Evolutionary conservation across 2,888 invertebrate genomes (phyloP).

Genomic region (Trichopria drosophilae): DNA sequence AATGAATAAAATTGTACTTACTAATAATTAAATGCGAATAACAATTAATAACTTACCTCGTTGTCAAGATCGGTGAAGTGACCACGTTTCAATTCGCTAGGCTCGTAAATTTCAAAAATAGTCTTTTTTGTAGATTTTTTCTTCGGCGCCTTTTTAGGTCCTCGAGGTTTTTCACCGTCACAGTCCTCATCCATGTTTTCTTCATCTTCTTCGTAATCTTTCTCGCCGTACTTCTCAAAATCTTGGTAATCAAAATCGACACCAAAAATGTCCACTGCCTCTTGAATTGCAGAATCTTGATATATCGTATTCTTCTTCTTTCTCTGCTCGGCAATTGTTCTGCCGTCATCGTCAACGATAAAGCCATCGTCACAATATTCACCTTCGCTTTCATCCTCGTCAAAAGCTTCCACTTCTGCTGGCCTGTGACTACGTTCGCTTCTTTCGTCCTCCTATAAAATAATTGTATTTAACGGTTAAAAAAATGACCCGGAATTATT

Average conservation of each 20-base stretch:
- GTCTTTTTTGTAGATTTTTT: slow-evolving; percentile 82
- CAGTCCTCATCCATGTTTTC: slow-evolving; percentile 77
- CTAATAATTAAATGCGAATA: too few species aligned
- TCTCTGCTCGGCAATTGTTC: slow-evolving; percentile 80
- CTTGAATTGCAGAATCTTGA: slow-evolving; percentile 88
- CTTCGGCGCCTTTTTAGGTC: slow-evolving; percentile 74
- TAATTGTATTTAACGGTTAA: slow-evolving; percentile 5
- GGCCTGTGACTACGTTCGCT: slow-evolving; percentile 72
- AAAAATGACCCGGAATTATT: background rate
- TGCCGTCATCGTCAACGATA: slow-evolving; percentile 94
- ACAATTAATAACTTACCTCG: slow-evolving; percentile 61
- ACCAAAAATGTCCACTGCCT: slow-evolving; percentile 98
- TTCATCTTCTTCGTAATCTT: slow-evolving; percentile 80
- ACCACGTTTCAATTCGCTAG: slow-evolving; percentile 92
- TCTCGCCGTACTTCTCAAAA: slow-evolving; percentile 83
- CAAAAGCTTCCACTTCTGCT: slow-evolving; percentile 67
- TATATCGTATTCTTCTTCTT: slow-evolving; percentile 81
- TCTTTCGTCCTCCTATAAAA: slow-evolving; percentile 74
- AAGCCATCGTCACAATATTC: slow-evolving; percentile 94
- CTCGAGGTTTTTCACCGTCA: slow-evolving; percentile 62
- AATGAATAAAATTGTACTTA: too few species aligned
- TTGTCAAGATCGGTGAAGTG: slow-evolving; percentile 94
- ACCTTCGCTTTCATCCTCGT: slow-evolving; percentile 77
- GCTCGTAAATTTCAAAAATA: slow-evolving; percentile 94
- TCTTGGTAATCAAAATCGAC: slow-evolving; percentile 97